A percentile compares a stretch with the other conserved stretches of the same genome.
These are phyloP conservation scores for Diadema setosum DNA, from an alignment of 35 echinoderm and acorn worm species.

Conservation along the genomic window DNA sequence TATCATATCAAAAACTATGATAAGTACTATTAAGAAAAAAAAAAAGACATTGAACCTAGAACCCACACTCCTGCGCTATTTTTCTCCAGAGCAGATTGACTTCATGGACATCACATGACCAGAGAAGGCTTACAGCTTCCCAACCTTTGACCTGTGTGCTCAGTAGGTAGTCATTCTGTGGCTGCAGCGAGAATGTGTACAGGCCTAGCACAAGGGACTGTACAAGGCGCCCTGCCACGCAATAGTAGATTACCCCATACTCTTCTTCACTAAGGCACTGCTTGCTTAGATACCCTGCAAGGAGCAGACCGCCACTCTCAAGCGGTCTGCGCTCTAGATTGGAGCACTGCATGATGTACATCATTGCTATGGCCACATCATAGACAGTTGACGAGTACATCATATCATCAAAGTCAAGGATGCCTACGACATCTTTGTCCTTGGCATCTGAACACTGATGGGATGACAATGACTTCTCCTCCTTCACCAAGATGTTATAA, in stretches of 20 bases:
- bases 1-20: too few species aligned
- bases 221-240: background rate
- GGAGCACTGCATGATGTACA: background rate
- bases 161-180: conserved; percentile 12
- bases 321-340: background rate
- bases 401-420: conserved; percentile 35
- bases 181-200: background rate
- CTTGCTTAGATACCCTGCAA: conserved; percentile 25
- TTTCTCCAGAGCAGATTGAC: background rate
- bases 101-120: background rate
- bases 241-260: conserved; percentile 9
- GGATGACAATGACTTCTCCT: background rate
- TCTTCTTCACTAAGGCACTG: background rate
- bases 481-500: conserved; percentile 30
- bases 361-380: conserved; percentile 5
- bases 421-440: background rate
- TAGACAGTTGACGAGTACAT: conserved; percentile 8
- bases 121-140: background rate
- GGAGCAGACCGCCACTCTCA: background rate
- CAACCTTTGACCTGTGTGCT: conserved; percentile 26
- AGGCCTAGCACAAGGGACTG: conserved; percentile 4
- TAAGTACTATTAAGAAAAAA: too few species aligned
- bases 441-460: background rate
- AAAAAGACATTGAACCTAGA: too few species aligned
- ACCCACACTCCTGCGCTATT: too few species aligned